Evolutionary conservation across 2,888 invertebrate species (phyloP).

Genomic region (Rhingia campestris): DNA sequence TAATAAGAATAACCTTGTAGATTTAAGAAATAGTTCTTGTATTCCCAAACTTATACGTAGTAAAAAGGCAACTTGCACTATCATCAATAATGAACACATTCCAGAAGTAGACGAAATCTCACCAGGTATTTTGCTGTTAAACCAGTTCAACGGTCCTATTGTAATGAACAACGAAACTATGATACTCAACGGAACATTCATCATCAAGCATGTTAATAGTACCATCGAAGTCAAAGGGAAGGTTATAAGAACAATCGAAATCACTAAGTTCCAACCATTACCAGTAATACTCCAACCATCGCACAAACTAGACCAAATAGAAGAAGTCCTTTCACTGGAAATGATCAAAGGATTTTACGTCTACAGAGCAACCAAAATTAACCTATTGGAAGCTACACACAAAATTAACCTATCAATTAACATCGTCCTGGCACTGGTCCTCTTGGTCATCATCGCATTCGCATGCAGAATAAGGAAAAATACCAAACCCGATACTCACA

Average conservation of each 20-base stretch:
- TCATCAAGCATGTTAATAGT: neutral
- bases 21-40: constrained; percentile 15
- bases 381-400: constrained; percentile 1
- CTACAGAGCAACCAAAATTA: neutral
- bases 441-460: no score
- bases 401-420: neutral
- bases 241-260: neutral
- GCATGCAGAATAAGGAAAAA: no score
- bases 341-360: neutral
- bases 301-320: no score
- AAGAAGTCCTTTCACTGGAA: no score
- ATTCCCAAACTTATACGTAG: constrained; percentile 7
- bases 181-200: neutral
- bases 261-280: no score
- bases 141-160: constrained; percentile 10
- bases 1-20: constrained; percentile 17
- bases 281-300: no score
- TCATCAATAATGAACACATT: constrained; percentile 9
- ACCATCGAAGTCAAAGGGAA: neutral
- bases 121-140: constrained; percentile 8
- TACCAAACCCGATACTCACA: neutral
- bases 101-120: constrained; percentile 10
- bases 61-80: constrained; percentile 7
- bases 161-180: neutral
- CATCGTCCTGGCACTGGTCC: neutral